A percentile compares a stretch with the other conserved stretches of the same genome.
phyloP scores from a whole-genome alignment of 2,888 invertebrate genomes.

The Tinea trinotella region DNA sequence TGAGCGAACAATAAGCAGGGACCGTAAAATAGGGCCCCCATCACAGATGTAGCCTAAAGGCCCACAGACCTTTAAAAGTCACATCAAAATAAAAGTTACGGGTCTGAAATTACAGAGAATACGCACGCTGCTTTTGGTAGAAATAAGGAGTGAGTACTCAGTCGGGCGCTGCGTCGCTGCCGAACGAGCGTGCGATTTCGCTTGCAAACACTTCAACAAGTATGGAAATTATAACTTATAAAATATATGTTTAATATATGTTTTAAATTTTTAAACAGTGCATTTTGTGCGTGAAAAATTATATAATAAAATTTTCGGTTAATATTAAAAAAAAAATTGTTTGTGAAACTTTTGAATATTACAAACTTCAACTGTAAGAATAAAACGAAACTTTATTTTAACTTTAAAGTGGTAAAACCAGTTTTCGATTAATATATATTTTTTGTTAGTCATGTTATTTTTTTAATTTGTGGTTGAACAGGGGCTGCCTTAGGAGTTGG shows the following conservation, averaged over 20 bases:
- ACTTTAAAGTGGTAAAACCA: no score
- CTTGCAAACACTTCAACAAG: neutral
- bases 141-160: no score
- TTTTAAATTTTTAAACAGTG: neutral
- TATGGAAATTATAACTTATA: neutral
- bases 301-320: neutral
- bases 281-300: neutral
- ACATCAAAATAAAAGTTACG: no score
- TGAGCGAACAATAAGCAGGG: no score
- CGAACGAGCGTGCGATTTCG: constrained; percentile 36
- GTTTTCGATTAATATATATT: no score
- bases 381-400: no score
- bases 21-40: no score
- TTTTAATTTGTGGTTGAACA: no score
- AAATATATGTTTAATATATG: neutral
- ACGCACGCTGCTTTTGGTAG: constrained; percentile 1
- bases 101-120: constrained; percentile 10
- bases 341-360: constrained; percentile 42
- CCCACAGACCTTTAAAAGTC: no score
- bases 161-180: constrained; percentile 46
- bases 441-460: no score
- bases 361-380: constrained; percentile 22
- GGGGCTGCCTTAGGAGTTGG: no score
- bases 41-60: no score
- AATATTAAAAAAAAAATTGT: neutral